A percentile compares a stretch with the other conserved stretches of the same genome.
Evolutionary conservation across 2,113 vertebrate genomes (phyloP).

Genomic region (Himantopus leucocephalus): DNA sequence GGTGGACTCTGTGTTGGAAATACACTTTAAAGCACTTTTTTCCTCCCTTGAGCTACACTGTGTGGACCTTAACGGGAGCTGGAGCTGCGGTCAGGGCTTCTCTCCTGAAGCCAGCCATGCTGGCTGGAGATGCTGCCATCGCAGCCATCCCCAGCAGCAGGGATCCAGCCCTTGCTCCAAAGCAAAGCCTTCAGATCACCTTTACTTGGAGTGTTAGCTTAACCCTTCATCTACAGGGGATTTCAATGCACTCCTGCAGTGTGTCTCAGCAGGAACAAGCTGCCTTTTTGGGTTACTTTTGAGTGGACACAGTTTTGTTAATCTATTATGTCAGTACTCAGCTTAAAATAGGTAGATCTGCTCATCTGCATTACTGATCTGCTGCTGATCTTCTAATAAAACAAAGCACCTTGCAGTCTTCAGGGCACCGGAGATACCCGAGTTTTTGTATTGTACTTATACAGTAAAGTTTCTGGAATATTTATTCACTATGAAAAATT

Average conservation of each 20-base stretch:
- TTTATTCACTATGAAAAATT: not conserved
- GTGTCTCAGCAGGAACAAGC: not conserved
- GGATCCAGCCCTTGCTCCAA: not conserved
- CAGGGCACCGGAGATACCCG: not conserved
- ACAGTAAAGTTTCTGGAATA: not conserved
- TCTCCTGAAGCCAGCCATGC: not conserved
- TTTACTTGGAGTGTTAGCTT: accelerated
- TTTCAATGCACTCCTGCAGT: not conserved
- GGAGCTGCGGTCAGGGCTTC: not conserved
- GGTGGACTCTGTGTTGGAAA: not conserved
- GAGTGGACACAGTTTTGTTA: not conserved
- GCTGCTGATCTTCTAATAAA: not conserved
- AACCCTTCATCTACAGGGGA: not conserved
- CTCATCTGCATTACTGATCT: not conserved
- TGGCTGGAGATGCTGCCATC: not conserved
- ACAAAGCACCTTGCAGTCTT: not conserved
- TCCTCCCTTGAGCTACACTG: not conserved
- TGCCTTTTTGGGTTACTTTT: not conserved
- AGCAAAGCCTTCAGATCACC: not conserved
- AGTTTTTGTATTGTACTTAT: not conserved
- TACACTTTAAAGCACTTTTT: not conserved
- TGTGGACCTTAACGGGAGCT: not conserved
- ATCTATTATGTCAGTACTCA: not conserved
- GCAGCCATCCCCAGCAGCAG: not conserved
- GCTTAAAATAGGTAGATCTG: not conserved